A percentile compares a stretch with the other conserved stretches of the same genome.
Conservation (phyloP, 1,140 invertebrate genomes). For the Glossosoma conforme region DNA sequence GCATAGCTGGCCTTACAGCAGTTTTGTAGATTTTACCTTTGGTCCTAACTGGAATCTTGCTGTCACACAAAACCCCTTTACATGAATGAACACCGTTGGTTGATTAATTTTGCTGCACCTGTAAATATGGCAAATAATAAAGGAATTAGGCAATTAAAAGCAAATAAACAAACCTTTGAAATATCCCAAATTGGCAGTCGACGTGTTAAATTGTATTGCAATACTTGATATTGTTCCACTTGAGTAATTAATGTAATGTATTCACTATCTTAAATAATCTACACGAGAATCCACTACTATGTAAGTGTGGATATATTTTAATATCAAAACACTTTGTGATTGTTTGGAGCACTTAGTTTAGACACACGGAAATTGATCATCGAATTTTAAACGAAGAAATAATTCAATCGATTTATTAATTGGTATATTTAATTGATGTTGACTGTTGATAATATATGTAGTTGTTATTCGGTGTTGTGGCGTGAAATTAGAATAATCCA, state of each 20-base stretch:
- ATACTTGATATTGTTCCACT: too few species aligned
- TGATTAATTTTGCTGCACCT: too few species aligned
- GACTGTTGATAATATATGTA: conserved; percentile 53
- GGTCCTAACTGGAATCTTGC: too few species aligned
- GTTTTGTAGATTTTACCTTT: too few species aligned
- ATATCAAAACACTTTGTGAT: conserved; percentile 29
- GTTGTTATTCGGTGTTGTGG: conserved; percentile 54
- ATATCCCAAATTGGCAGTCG: too few species aligned
- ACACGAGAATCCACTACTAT: not conserved
- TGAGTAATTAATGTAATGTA: not conserved
- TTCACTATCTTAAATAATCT: conserved; percentile 5
- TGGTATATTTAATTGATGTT: conserved; percentile 53
- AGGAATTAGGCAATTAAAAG: too few species aligned
- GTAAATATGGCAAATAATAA: too few species aligned
- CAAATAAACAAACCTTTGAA: too few species aligned
- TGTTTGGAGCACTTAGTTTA: conserved; percentile 32
- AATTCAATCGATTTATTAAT: conserved; percentile 39
- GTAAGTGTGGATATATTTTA: conserved; percentile 25
- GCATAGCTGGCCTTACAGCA: too few species aligned
- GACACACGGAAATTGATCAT: conserved; percentile 34
- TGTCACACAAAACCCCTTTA: too few species aligned
- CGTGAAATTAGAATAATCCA: conserved; percentile 42
- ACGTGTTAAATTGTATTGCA: too few species aligned
- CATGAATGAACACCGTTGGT: too few species aligned
- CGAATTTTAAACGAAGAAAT: conserved; percentile 42